A percentile compares a stretch with the other conserved stretches of the same genome.
phyloP scores from a whole-genome alignment of 2,797 vertebrate genomes.

The Pteronotus mesoamericanus region DNA sequence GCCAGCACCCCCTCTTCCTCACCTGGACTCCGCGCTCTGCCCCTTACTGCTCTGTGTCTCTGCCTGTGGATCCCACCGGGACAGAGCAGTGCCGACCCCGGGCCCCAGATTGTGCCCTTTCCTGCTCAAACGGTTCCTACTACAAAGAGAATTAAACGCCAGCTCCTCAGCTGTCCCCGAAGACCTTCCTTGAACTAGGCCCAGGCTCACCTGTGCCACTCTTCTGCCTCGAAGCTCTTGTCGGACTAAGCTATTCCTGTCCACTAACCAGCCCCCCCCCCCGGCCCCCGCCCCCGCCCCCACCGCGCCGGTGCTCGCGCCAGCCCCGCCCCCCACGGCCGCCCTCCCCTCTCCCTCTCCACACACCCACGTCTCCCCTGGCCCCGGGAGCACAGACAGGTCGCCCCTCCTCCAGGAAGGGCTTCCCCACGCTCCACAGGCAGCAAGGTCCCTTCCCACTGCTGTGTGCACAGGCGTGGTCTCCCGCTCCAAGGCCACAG shows the following conservation, averaged over 20 bases:
- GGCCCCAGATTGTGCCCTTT: neutral
- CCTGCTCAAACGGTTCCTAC: neutral
- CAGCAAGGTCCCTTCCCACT: neutral
- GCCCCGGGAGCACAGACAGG: neutral
- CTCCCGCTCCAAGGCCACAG: neutral
- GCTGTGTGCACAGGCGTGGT: neutral
- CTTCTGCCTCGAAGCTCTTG: neutral
- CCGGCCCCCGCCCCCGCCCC: neutral
- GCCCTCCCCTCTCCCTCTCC: neutral
- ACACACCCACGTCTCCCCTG: neutral
- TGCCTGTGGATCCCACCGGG: neutral
- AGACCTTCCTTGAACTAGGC: neutral
- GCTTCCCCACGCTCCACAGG: neutral
- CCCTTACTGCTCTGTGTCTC: neutral
- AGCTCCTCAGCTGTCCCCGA: neutral
- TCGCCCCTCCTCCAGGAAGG: neutral
- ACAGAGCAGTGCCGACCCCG: neutral
- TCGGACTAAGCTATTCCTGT: neutral
- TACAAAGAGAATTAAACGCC: neutral
- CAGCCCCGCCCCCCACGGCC: neutral
- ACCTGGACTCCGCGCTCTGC: no score
- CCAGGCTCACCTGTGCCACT: neutral
- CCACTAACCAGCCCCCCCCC: neutral
- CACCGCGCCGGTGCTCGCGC: neutral
- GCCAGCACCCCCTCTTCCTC: neutral